Conservation (phyloP, 2,888 invertebrate genomes). For the Doris montereyensis region DNA sequence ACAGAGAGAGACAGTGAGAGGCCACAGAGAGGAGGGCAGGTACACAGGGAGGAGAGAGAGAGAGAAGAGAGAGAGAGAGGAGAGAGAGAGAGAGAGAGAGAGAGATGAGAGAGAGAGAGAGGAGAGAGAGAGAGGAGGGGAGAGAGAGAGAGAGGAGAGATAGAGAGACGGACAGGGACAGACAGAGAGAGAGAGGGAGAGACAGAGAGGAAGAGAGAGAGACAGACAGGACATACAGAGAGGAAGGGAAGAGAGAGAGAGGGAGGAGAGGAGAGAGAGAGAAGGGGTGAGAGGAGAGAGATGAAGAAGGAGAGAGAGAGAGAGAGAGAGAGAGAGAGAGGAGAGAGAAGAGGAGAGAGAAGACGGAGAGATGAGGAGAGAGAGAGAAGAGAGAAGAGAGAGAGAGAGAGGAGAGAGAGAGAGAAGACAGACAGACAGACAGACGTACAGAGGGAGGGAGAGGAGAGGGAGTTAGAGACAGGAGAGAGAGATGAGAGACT, state of each 20-base stretch:
- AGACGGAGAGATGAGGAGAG: not conserved
- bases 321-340: not conserved
- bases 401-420: not conserved
- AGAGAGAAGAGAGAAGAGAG: not conserved
- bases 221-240: not conserved
- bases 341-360: not conserved
- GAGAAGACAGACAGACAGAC: not conserved
- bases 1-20: too few species aligned
- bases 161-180: too few species aligned
- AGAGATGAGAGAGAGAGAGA: too few species aligned
- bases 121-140: too few species aligned
- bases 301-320: not conserved
- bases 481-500: constrained; percentile 1
- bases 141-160: too few species aligned
- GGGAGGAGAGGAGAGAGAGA: not conserved
- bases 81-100: too few species aligned
- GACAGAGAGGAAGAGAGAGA: too few species aligned
- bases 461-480: not conserved
- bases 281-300: not conserved
- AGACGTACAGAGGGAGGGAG: not conserved
- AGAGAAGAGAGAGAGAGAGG: too few species aligned
- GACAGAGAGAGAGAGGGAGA: too few species aligned
- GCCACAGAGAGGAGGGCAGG: too few species aligned
- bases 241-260: not conserved
- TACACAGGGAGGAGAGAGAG: too few species aligned